These are phyloP conservation scores for Menidia menidia DNA, from an alignment of 2,797 vertebrate species.

Conservation along the genomic window DNA sequence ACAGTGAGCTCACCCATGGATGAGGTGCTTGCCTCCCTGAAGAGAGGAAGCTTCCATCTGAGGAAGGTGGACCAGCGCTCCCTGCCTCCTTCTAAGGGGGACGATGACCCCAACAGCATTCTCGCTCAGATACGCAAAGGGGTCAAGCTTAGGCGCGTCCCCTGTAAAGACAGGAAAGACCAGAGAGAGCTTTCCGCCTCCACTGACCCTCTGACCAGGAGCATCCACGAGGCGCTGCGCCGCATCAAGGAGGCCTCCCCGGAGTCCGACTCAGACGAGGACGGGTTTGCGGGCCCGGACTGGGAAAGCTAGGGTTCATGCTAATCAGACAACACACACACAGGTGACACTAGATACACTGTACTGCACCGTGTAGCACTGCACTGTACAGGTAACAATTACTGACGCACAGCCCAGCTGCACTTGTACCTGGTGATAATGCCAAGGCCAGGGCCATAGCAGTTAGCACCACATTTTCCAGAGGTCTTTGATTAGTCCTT, in stretches of 20 bases:
- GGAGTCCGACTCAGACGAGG: conserved; percentile 96
- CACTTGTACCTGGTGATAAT: conserved; percentile 34
- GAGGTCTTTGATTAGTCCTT: conserved; percentile 39
- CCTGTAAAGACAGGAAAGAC: conserved; percentile 80
- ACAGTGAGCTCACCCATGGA: conserved; percentile 97
- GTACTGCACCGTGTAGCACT: conserved; percentile 43
- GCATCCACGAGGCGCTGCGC: conserved; percentile 96
- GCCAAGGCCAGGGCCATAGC: conserved; percentile 34
- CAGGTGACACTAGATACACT: conserved; percentile 43
- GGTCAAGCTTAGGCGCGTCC: conserved; percentile 93
- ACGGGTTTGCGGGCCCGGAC: conserved; percentile 88
- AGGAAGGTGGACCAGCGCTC: conserved; percentile 92
- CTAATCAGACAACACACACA: conserved; percentile 28
- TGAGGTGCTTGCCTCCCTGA: conserved; percentile 96
- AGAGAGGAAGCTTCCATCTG: conserved; percentile 96
- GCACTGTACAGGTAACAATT: conserved; percentile 35
- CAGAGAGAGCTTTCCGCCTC: conserved; percentile 77
- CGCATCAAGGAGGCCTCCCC: conserved; percentile 98
- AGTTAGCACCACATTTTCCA: conserved; percentile 48
- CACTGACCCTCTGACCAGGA: conserved; percentile 93
- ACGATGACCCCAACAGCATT: conserved; percentile 93
- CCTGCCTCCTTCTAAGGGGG: conserved; percentile 84
- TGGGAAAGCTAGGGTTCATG: conserved; percentile 91
- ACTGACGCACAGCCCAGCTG: conserved; percentile 33
- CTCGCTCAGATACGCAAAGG: conserved; percentile 97